These are phyloP conservation scores for Lithobates sylvaticus DNA, from an alignment of 2,797 vertebrate species.

Conservation along the genomic window DNA sequence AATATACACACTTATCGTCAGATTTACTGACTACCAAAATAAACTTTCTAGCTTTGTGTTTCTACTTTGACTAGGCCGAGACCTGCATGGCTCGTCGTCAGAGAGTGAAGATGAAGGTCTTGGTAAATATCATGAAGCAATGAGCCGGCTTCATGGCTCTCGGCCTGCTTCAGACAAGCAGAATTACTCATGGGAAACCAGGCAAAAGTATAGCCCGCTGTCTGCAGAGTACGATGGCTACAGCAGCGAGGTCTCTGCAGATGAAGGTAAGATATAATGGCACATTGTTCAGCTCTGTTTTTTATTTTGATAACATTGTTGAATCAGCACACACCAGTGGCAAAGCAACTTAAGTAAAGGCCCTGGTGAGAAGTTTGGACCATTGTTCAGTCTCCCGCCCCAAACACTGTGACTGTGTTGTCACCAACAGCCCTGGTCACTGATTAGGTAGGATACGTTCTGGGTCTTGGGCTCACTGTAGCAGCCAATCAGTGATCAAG, in stretches of 20 bases:
- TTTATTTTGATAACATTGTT: background rate
- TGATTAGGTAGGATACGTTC: no score
- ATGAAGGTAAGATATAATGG: conserved; percentile 84
- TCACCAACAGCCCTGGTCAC: no score
- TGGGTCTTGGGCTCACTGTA: no score
- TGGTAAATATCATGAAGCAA: conserved; percentile 94
- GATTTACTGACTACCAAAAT: background rate
- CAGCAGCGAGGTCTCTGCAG: conserved; percentile 93
- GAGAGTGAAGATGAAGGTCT: conserved; percentile 96
- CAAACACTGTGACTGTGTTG: no score
- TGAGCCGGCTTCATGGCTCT: conserved; percentile 88
- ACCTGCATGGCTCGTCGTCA: conserved; percentile 89
- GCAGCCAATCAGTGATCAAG: no score
- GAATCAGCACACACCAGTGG: background rate
- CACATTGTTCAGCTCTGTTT: background rate
- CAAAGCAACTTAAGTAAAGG: background rate
- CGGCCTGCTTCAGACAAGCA: conserved; percentile 77
- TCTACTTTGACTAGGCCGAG: conserved; percentile 74
- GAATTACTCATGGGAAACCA: conserved; percentile 90
- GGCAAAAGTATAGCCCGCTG: conserved; percentile 92
- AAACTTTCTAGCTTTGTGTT: conserved; percentile 1
- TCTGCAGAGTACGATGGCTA: conserved; percentile 92
- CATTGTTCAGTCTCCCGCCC: no score
- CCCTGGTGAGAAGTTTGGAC: no score
- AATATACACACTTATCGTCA: background rate